Evolutionary conservation across 2,113 vertebrate genomes (phyloP).

Genomic region (Natator depressus): DNA sequence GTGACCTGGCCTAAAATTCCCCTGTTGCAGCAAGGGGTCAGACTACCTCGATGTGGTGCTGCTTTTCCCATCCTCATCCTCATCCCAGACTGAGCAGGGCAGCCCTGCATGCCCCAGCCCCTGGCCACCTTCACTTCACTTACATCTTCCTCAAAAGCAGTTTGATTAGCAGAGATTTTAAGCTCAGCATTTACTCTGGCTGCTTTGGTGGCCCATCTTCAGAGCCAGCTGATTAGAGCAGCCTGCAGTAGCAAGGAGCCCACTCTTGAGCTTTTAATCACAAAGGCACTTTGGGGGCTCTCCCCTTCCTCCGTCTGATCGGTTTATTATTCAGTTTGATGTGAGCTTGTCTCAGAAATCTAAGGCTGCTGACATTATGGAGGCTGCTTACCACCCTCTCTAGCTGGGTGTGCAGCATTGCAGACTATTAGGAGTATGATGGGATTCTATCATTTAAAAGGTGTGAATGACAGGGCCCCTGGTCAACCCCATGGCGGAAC

Average conservation of each 20-base stretch:
- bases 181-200: neutral
- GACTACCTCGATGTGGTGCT: neutral
- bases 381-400: neutral
- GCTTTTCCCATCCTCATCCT: neutral
- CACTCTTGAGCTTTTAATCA: neutral
- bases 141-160: neutral
- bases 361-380: neutral
- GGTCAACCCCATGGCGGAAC: neutral
- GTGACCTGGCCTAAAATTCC: neutral
- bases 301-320: neutral
- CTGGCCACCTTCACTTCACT: neutral
- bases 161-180: neutral
- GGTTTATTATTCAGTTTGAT: neutral
- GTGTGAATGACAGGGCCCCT: neutral
- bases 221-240: neutral
- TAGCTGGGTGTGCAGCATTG: neutral
- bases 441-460: neutral
- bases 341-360: neutral
- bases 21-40: neutral
- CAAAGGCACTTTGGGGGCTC: neutral
- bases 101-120: neutral
- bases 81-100: neutral
- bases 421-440: neutral
- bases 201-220: neutral
- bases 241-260: neutral